These are phyloP conservation scores for Steinernema khuongi DNA, from an alignment of 1,140 invertebrate species.

Conservation along the genomic window DNA sequence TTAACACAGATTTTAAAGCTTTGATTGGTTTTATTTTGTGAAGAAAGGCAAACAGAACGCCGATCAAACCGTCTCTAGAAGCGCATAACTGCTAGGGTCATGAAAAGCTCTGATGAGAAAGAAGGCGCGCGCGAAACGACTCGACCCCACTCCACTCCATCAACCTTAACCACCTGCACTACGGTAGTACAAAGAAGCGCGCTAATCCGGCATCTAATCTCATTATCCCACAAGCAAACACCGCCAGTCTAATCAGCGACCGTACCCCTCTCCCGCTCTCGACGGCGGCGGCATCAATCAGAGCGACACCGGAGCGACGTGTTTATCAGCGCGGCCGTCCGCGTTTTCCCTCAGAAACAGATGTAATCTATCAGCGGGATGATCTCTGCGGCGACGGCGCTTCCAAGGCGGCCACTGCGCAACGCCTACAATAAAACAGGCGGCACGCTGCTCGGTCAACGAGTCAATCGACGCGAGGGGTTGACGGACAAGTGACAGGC, in stretches of 20 bases:
- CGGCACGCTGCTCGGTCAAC: not conserved
- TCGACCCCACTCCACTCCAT: too few species aligned
- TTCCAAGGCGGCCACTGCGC: not conserved
- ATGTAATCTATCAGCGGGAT: not conserved
- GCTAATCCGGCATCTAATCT: slow-evolving; percentile 1
- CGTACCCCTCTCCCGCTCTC: not conserved
- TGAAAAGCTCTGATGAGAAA: too few species aligned
- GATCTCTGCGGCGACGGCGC: not conserved
- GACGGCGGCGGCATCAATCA: not conserved
- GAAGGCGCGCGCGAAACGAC: too few species aligned
- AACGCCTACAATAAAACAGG: slow-evolving; percentile 12
- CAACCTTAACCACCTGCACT: too few species aligned
- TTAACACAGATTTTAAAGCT: too few species aligned
- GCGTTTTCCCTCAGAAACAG: not conserved
- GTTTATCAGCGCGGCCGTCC: not conserved
- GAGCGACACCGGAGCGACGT: not conserved
- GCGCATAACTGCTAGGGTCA: too few species aligned
- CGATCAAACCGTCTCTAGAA: too few species aligned
- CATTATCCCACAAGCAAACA: not conserved
- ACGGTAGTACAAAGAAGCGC: too few species aligned
- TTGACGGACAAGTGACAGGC: slow-evolving; percentile 5
- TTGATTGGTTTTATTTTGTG: too few species aligned
- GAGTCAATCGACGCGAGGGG: not conserved
- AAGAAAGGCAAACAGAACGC: too few species aligned
- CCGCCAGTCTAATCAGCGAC: too few species aligned